phyloP scores from a whole-genome alignment of 1,140 invertebrate species.

The Hylaeus volcanicus region DNA sequence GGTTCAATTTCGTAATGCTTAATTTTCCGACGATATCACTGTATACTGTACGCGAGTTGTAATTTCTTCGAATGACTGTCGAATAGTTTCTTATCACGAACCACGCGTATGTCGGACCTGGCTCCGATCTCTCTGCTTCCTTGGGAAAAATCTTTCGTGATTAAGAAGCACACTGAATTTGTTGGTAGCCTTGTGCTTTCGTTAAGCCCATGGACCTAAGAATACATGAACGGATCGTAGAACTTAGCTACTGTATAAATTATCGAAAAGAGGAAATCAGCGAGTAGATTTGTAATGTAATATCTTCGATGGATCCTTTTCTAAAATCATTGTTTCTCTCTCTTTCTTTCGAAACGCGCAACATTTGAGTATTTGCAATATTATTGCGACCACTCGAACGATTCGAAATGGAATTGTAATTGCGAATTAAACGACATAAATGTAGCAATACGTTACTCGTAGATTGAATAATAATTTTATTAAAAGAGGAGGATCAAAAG shows the following conservation, averaged over 20 bases:
- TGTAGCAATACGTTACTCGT: background rate
- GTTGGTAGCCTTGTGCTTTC: slow-evolving; percentile 27
- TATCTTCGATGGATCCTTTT: slow-evolving; percentile 29
- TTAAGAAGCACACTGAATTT: slow-evolving; percentile 32
- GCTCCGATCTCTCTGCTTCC: slow-evolving; percentile 35
- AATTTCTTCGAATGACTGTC: slow-evolving; percentile 12
- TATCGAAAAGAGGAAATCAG: slow-evolving; percentile 27
- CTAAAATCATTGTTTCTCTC: slow-evolving; percentile 40
- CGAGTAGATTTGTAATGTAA: slow-evolving; percentile 10
- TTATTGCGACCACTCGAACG: background rate
- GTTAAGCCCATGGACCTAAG: slow-evolving; percentile 26
- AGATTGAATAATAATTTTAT: background rate
- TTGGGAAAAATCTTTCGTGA: slow-evolving; percentile 33
- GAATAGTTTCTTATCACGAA: slow-evolving; percentile 26
- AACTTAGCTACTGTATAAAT: slow-evolving; percentile 39
- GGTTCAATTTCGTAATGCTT: slow-evolving; percentile 23
- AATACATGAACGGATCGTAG: slow-evolving; percentile 34
- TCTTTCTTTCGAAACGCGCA: slow-evolving; percentile 32
- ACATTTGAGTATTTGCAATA: slow-evolving; percentile 38
- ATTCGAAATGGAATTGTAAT: background rate
- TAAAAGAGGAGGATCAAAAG: background rate
- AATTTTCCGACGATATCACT: slow-evolving; percentile 22
- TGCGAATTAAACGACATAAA: background rate
- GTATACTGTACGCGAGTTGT: background rate
- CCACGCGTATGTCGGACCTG: slow-evolving; percentile 42